These are phyloP conservation scores for Marmota flaviventris DNA, from an alignment of 2,113 vertebrate genomes.

Conservation along the genomic window DNA sequence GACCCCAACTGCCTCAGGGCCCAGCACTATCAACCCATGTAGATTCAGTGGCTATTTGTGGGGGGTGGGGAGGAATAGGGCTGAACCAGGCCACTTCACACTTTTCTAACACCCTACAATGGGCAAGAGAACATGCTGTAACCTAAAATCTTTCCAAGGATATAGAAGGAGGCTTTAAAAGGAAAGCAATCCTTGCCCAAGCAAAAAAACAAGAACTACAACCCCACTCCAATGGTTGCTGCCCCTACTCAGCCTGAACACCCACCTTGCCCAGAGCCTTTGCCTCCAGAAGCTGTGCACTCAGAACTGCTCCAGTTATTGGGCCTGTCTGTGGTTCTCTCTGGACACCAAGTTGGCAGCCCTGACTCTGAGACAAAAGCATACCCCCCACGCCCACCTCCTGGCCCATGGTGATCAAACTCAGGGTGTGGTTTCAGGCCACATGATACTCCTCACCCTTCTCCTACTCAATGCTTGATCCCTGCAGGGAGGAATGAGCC, in stretches of 20 bases:
- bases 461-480: neutral
- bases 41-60: neutral
- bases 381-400: neutral
- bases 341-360: neutral
- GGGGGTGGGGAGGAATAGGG: too few species aligned
- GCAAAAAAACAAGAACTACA: neutral
- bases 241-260: neutral
- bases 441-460: slow-evolving; percentile 45
- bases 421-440: slow-evolving; percentile 7
- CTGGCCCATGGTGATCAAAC: neutral
- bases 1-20: too few species aligned
- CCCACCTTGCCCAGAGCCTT: neutral
- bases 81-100: neutral
- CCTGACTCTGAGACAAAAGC: neutral
- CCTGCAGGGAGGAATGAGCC: neutral
- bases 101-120: neutral
- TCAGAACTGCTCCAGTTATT: neutral
- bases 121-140: neutral
- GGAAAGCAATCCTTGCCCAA: neutral
- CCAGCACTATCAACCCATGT: neutral
- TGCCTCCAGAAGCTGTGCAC: neutral
- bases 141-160: neutral
- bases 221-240: neutral
- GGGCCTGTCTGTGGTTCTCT: neutral
- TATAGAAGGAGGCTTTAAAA: neutral